A percentile compares a stretch with the other conserved stretches of the same genome.
Conservation (phyloP, 2,888 invertebrate species). For the Eristalis intricaria region DNA sequence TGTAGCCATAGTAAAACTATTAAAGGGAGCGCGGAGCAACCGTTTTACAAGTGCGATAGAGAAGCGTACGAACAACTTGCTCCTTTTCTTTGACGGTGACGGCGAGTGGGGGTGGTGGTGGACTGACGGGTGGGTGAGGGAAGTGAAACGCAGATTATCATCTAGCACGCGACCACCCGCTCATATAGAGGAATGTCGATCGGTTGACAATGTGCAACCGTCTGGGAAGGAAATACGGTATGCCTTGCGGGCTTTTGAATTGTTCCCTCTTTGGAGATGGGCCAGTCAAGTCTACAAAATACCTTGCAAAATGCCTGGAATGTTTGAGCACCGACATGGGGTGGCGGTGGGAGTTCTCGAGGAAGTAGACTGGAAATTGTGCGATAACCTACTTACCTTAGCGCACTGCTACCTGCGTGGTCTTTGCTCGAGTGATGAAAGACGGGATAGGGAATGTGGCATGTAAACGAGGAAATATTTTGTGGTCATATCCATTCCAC, state of each 20-base stretch:
- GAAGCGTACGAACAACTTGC: neutral
- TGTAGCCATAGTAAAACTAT: constrained; percentile 70
- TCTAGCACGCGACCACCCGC: constrained; percentile 66
- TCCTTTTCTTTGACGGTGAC: constrained; percentile 16
- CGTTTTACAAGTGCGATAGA: constrained; percentile 26
- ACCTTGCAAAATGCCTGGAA: constrained; percentile 44
- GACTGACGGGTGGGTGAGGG: constrained; percentile 10
- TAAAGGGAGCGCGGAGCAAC: constrained; percentile 29
- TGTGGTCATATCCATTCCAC: neutral
- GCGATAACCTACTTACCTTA: constrained; percentile 59
- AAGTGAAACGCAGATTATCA: constrained; percentile 50
- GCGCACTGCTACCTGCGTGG: constrained; percentile 9
- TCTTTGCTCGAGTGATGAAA: neutral
- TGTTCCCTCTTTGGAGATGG: constrained; percentile 40
- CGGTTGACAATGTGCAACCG: constrained; percentile 61
- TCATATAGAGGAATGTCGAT: constrained; percentile 58
- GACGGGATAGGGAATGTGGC: neutral
- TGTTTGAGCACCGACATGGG: constrained; percentile 47
- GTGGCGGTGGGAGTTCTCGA: constrained; percentile 14
- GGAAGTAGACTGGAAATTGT: constrained; percentile 60
- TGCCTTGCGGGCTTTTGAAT: constrained; percentile 33
- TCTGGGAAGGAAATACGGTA: constrained; percentile 13
- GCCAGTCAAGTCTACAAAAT: constrained; percentile 49
- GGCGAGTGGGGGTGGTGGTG: constrained; percentile 15
- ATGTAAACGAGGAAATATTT: neutral